Evolutionary conservation across 1,140 invertebrate species (phyloP).

Genomic region (Homalodisca vitripennis): DNA sequence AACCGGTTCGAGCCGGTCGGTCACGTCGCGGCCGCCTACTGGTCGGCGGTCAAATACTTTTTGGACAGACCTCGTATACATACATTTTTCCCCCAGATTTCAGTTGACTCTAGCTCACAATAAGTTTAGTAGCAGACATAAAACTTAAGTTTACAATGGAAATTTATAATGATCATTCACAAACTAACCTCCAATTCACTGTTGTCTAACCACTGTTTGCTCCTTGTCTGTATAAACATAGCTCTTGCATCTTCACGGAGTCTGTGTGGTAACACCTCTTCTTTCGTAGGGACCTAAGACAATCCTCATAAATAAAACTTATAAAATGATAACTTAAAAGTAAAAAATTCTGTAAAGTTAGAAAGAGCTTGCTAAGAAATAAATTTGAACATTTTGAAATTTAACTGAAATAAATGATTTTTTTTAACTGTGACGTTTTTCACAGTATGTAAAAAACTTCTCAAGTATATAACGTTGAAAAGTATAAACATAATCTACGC

Average conservation of each 20-base stretch:
- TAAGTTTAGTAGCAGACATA: neutral
- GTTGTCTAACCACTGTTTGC: slow-evolving; percentile 79
- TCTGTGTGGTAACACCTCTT: slow-evolving; percentile 74
- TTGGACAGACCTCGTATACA: too few species aligned
- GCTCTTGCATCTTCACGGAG: slow-evolving; percentile 85
- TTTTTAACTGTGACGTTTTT: too few species aligned
- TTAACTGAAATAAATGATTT: neutral
- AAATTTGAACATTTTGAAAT: neutral
- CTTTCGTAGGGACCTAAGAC: slow-evolving; percentile 66
- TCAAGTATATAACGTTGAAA: too few species aligned
- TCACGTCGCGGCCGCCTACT: too few species aligned
- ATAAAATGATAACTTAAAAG: neutral
- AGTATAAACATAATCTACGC: too few species aligned
- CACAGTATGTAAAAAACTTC: too few species aligned
- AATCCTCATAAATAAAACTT: neutral
- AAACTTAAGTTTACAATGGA: neutral
- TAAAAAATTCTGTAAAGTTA: neutral
- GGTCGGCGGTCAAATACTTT: too few species aligned
- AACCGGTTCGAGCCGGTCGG: too few species aligned
- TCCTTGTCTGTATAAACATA: slow-evolving; percentile 80
- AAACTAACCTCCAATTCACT: slow-evolving; percentile 71
- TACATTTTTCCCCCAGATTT: neutral
- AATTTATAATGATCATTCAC: slow-evolving; percentile 13
- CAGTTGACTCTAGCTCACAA: neutral
- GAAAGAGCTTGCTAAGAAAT: too few species aligned